Conservation (phyloP, 2,888 invertebrate genomes). For the Drosophila rubida region DNA sequence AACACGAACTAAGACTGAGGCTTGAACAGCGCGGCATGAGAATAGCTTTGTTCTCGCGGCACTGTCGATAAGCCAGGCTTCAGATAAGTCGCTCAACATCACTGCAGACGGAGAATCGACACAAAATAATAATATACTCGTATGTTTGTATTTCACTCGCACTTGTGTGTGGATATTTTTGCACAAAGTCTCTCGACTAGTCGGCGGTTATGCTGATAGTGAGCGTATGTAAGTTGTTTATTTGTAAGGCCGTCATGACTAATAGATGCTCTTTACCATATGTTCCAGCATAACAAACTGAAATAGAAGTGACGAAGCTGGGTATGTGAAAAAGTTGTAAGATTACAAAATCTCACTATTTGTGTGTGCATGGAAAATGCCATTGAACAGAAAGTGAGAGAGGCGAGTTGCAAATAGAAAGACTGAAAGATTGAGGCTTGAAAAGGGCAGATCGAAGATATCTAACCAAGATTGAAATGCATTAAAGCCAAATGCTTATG, state of each 20-base stretch:
- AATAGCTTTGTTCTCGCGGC: not conserved
- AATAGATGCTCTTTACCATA: too few species aligned
- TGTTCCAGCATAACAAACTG: too few species aligned
- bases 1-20: conserved; percentile 39
- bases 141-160: not conserved
- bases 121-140: too few species aligned
- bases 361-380: not conserved
- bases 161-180: not conserved
- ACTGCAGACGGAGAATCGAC: too few species aligned
- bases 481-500: too few species aligned
- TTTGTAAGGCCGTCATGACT: not conserved
- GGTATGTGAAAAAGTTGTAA: too few species aligned
- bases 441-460: too few species aligned
- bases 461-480: too few species aligned
- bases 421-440: too few species aligned
- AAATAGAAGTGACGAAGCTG: too few species aligned
- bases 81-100: conserved; percentile 2
- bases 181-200: not conserved
- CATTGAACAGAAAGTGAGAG: not conserved
- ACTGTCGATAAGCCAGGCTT: conserved; percentile 2
- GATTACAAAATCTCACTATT: too few species aligned
- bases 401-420: too few species aligned
- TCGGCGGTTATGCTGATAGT: not conserved
- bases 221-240: not conserved
- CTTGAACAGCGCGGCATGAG: not conserved